Percentiles rank a stretch among this genome's conserved stretches.
phyloP scores from a whole-genome alignment of 2,888 invertebrate species.

The Eledona agricola region DNA sequence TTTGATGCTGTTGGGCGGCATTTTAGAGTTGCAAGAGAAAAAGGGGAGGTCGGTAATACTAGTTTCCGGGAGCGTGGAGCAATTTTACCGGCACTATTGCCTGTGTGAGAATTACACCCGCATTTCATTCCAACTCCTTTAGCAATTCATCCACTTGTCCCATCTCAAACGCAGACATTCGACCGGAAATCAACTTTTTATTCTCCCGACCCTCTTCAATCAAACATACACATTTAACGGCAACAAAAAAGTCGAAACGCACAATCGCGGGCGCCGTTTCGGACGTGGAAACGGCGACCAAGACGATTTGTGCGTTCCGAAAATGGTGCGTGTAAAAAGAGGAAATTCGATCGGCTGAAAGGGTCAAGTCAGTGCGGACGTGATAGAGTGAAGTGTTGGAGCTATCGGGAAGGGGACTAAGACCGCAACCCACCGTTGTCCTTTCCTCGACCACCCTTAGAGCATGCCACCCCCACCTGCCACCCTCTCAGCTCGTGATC shows the following conservation, averaged over 20 bases:
- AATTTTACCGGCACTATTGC: slow-evolving; percentile 58
- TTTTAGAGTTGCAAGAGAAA: slow-evolving; percentile 45
- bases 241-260: too few species aligned
- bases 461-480: slow-evolving; percentile 47
- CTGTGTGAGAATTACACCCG: slow-evolving; percentile 56
- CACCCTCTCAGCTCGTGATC: slow-evolving; percentile 58
- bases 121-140: slow-evolving; percentile 49
- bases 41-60: slow-evolving; percentile 55
- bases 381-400: slow-evolving; percentile 54
- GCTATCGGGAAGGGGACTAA: slow-evolving; percentile 60
- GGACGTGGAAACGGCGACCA: too few species aligned
- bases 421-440: slow-evolving; percentile 63
- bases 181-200: slow-evolving; percentile 13
- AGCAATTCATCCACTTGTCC: slow-evolving; percentile 3
- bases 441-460: slow-evolving; percentile 62
- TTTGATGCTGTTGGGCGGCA: slow-evolving; percentile 52
- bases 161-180: slow-evolving; percentile 29
- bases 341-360: slow-evolving; percentile 40
- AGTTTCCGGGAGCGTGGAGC: slow-evolving; percentile 56
- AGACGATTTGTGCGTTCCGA: too few species aligned
- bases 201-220: too few species aligned
- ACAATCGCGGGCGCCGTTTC: too few species aligned
- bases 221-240: too few species aligned
- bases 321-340: too few species aligned
- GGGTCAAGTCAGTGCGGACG: slow-evolving; percentile 52